Evolutionary conservation across 2,888 invertebrate species (phyloP).

Genomic region (Isoperla grammatica): DNA sequence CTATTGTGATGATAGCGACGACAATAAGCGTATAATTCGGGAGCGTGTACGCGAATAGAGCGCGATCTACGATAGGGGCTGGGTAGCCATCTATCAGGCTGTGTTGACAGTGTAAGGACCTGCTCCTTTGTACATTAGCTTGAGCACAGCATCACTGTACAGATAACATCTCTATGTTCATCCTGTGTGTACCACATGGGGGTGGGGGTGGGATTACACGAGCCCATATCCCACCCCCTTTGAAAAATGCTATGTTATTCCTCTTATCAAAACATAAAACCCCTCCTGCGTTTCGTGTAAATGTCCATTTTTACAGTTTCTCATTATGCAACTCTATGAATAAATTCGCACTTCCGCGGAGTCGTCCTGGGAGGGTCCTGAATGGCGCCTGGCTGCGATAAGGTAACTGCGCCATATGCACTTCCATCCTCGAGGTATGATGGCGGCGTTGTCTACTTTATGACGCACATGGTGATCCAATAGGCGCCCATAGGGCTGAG

Average conservation of each 20-base stretch:
- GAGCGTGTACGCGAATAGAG: conserved; percentile 1
- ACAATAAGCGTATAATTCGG: conserved; percentile 11
- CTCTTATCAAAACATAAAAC: conserved; percentile 49
- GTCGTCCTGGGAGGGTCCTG: too few relatives aligned
- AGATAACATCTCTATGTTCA: conserved; percentile 24
- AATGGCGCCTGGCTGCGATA: conserved; percentile 14
- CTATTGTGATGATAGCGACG: conserved; percentile 1
- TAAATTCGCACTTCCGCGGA: conserved; percentile 47
- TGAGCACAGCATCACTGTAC: background rate
- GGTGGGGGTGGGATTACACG: conserved; percentile 8
- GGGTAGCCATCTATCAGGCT: conserved; percentile 6
- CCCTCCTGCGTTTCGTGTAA: conserved; percentile 44
- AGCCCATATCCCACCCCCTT: conserved; percentile 8
- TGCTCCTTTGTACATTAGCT: conserved; percentile 24
- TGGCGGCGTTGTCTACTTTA: too few relatives aligned
- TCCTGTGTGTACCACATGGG: conserved; percentile 13
- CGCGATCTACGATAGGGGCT: conserved; percentile 5
- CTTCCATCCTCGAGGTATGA: background rate
- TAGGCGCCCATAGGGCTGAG: too few relatives aligned
- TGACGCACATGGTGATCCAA: too few relatives aligned
- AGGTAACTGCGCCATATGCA: conserved; percentile 11
- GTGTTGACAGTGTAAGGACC: conserved; percentile 11
- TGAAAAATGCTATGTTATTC: conserved; percentile 32
- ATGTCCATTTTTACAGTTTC: conserved; percentile 52
- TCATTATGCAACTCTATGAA: conserved; percentile 51